phyloP scores from a whole-genome alignment of 1,140 invertebrate species.

The Aleiodes sp. region DNA sequence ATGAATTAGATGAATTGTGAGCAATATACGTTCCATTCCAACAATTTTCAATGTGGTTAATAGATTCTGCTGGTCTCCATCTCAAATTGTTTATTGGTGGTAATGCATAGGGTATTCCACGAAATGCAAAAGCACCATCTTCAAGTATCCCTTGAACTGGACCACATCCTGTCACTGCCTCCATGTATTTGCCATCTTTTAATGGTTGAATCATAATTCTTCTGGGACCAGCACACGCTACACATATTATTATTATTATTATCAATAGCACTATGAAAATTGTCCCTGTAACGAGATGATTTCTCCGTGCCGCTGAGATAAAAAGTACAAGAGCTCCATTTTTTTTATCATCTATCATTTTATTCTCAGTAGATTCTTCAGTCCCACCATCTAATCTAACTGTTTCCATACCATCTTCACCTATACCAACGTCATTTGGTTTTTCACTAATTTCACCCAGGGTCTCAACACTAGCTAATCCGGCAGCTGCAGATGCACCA shows the following conservation, averaged over 20 bases:
- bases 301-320: constrained; percentile 48
- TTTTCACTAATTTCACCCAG: constrained; percentile 69
- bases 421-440: constrained; percentile 76
- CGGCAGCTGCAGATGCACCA: constrained; percentile 60
- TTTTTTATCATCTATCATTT: constrained; percentile 46
- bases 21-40: constrained; percentile 81
- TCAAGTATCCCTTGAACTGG: constrained; percentile 79
- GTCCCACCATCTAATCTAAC: constrained; percentile 68
- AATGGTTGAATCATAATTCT: constrained; percentile 66
- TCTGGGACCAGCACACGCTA: constrained; percentile 66
- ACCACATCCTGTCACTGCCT: constrained; percentile 81
- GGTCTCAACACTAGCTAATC: constrained; percentile 81
- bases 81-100: constrained; percentile 76
- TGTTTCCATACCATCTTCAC: constrained; percentile 78
- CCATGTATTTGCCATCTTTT: constrained; percentile 76
- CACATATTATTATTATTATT: constrained; percentile 73
- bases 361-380: constrained; percentile 39
- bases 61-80: constrained; percentile 76
- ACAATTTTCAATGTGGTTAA: constrained; percentile 76
- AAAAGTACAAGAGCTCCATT: constrained; percentile 49
- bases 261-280: constrained; percentile 71
- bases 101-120: constrained; percentile 86
- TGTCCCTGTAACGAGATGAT: constrained; percentile 53
- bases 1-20: constrained; percentile 73
- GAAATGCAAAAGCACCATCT: constrained; percentile 81